Evolutionary conservation across 2,888 invertebrate genomes (phyloP).

Genomic region (Stenurella melanura): DNA sequence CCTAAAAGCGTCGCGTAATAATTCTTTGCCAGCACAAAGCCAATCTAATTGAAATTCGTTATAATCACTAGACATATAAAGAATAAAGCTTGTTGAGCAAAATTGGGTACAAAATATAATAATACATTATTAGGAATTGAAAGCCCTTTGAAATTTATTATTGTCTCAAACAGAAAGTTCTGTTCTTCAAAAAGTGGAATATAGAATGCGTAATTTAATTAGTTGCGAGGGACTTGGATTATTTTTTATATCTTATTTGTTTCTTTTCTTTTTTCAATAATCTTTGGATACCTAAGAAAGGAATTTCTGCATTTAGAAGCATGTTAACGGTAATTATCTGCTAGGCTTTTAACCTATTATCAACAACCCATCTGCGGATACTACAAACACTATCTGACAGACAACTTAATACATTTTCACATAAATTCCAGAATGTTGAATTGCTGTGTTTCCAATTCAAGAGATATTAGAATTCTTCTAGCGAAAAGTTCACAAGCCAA

Average conservation of each 20-base stretch:
- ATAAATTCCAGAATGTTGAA: background rate
- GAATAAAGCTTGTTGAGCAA: conserved; percentile 36
- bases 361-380: background rate
- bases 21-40: conserved; percentile 33
- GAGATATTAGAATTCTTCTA: too few species aligned
- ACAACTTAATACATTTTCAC: background rate
- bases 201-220: conserved; percentile 26
- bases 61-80: conserved; percentile 41
- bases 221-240: conserved; percentile 21
- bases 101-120: conserved; percentile 39
- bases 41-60: conserved; percentile 40
- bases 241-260: conserved; percentile 17
- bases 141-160: conserved; percentile 38
- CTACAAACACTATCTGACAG: background rate
- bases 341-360: background rate
- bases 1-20: conserved; percentile 24
- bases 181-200: conserved; percentile 16
- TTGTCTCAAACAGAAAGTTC: conserved; percentile 33
- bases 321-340: conserved; percentile 11
- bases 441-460: too few species aligned
- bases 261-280: background rate
- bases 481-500: too few species aligned
- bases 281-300: conserved; percentile 2
- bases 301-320: background rate
- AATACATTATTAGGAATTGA: conserved; percentile 36